Base-by-base conservation (phyloP, 2,888 invertebrate genomes). In the Synergus japonicus region DNA sequence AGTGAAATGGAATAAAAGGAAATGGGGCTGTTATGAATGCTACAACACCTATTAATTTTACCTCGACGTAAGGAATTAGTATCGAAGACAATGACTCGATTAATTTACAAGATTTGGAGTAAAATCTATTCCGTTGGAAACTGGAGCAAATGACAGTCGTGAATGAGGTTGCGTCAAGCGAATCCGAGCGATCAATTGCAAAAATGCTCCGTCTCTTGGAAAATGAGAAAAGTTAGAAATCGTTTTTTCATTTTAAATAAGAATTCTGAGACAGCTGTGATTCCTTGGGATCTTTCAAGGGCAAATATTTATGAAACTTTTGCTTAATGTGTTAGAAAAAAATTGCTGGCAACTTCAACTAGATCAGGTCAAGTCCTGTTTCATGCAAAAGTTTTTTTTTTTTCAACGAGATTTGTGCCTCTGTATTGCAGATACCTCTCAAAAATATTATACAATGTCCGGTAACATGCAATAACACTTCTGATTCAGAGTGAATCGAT, bases 91-190 rank as follows among this genome's bases (percentile, higher is more conserved):
- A 67, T 67, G 29, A 46, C 67, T 18, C 46, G 46, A 67, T 66
- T 43, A 41, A 66, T 22, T 46, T 29, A 67, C 46, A 46, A 46
- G 46, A 67, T 22, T 46, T 46, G 46, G 46, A 46, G 22, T 46
- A 46, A 18, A 67, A 44, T 67, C 67, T 44, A 67, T 67, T 67
- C 67, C 67, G 18, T 44, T 46, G 44, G 29, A 67, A 67, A 67
- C 67, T 46, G 46, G 46, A 67, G 67, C 67, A 67, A 67, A 67
- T 67, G 67, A 67, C 67, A 67, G 67, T 67, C 66, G 22, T 67
- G 46, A 67, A 67, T 67, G 44, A 44, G 46, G 44, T 46, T 67
- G 22, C 67, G 46, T 46, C 18, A 46, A 67, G 67, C 67, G 22
- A 67, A 67, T 67, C 67, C 67, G 13, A 67, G 22, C 67, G 67